Percentiles rank a stretch among this genome's conserved stretches.
Conservation (phyloP, 2,888 invertebrate species). For the Dasysyrphus tricinctus region DNA sequence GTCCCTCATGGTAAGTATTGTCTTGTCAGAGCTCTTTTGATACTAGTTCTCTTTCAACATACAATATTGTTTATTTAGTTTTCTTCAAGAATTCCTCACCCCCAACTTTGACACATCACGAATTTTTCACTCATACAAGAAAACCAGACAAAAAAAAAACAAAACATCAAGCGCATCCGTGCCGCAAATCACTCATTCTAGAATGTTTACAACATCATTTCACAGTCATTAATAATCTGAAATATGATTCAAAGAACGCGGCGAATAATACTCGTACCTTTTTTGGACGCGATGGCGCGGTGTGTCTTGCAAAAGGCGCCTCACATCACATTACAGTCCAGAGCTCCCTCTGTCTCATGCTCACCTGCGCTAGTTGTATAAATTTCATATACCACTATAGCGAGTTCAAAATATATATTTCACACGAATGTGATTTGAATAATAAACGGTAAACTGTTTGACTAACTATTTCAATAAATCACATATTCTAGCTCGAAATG, state of each 20-base stretch:
- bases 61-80: neutral
- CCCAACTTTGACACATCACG: constrained; percentile 55
- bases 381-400: neutral
- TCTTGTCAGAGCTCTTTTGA: constrained; percentile 30
- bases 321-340: constrained; percentile 32
- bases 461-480: constrained; percentile 70
- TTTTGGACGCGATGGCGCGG: neutral
- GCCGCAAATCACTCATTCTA: constrained; percentile 74
- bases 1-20: neutral
- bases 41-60: constrained; percentile 37
- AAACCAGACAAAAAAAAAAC: neutral
- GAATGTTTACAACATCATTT: constrained; percentile 72
- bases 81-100: constrained; percentile 3
- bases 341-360: constrained; percentile 33
- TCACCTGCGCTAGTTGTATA: neutral
- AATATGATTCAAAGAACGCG: constrained; percentile 68
- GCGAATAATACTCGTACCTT: constrained; percentile 14
- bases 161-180: constrained; percentile 73
- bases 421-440: constrained; percentile 75
- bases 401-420: constrained; percentile 68
- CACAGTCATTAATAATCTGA: constrained; percentile 73
- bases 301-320: constrained; percentile 61
- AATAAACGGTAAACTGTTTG: constrained; percentile 71
- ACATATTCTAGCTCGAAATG: constrained; percentile 27
- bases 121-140: constrained; percentile 31